These are phyloP conservation scores for Agrochola lychnidis DNA, from an alignment of 2,888 invertebrate genomes.

Conservation along the genomic window DNA sequence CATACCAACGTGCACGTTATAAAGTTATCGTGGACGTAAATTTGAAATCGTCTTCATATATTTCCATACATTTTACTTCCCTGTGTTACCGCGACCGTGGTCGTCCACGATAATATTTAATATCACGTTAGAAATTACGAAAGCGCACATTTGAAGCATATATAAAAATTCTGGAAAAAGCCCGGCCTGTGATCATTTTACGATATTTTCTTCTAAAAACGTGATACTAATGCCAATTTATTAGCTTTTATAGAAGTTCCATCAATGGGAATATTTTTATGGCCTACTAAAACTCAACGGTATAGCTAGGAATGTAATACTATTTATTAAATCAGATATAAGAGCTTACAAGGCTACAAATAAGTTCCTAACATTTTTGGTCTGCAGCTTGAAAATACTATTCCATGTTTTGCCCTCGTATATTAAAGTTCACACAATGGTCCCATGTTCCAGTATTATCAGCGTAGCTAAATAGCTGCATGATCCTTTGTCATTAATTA, in stretches of 20 bases:
- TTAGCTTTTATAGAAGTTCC: not conserved
- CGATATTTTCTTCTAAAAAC: not conserved
- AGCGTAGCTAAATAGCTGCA: slow-evolving; percentile 28
- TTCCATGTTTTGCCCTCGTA: not conserved
- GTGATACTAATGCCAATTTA: not conserved
- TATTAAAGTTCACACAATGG: slow-evolving; percentile 3
- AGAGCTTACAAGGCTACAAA: not conserved
- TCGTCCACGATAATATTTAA: not conserved
- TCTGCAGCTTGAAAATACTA: not conserved
- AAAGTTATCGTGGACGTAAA: not conserved
- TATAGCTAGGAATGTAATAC: not conserved
- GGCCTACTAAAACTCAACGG: not conserved
- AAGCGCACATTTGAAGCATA: not conserved
- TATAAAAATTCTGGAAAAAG: not conserved
- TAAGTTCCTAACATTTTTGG: not conserved
- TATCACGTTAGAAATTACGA: not conserved
- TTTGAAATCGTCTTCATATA: not conserved
- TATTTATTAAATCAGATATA: not conserved
- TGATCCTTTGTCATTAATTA: slow-evolving; percentile 41
- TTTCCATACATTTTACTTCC: not conserved
- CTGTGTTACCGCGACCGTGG: not conserved
- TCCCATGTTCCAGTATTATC: slow-evolving; percentile 15
- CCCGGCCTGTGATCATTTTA: not conserved
- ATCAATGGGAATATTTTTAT: slow-evolving; percentile 13
- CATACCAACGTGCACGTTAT: not conserved